phyloP scores from a whole-genome alignment of 2,113 vertebrate species.

The Calidris pugnax region DNA sequence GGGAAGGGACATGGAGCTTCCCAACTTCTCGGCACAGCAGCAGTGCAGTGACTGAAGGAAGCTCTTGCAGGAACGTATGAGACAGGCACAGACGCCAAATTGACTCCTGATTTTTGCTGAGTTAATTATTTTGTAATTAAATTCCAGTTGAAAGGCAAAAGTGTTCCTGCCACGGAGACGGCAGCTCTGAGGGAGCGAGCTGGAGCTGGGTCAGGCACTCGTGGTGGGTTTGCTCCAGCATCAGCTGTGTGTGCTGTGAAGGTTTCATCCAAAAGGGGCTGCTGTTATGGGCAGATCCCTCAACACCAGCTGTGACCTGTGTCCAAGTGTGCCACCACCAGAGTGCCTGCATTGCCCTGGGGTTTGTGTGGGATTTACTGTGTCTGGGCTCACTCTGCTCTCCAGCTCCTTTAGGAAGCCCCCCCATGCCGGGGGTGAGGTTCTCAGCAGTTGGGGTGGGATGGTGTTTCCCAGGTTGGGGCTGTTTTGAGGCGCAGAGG shows the following conservation, averaged over 20 bases:
- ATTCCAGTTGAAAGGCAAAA: neutral
- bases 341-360: neutral
- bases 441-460: neutral
- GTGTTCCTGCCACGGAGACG: neutral
- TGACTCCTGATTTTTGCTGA: neutral
- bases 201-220: neutral
- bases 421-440: neutral
- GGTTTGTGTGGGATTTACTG: neutral
- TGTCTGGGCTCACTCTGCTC: neutral
- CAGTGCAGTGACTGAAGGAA: neutral
- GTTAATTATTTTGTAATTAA: neutral
- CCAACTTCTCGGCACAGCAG: neutral
- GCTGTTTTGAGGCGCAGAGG: accelerated
- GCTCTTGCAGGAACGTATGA: neutral
- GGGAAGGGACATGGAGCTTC: neutral
- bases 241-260: neutral
- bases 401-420: neutral
- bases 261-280: neutral
- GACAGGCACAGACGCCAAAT: neutral
- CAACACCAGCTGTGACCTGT: neutral
- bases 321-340: neutral
- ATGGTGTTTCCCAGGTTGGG: neutral
- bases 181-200: neutral
- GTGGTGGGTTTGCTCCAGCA: neutral
- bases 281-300: accelerated